Percentiles rank a stretch among this genome's conserved stretches.
These are phyloP conservation scores for Metridium senile DNA, from an alignment of 92 coral and sea anemone species.

Conservation along the genomic window DNA sequence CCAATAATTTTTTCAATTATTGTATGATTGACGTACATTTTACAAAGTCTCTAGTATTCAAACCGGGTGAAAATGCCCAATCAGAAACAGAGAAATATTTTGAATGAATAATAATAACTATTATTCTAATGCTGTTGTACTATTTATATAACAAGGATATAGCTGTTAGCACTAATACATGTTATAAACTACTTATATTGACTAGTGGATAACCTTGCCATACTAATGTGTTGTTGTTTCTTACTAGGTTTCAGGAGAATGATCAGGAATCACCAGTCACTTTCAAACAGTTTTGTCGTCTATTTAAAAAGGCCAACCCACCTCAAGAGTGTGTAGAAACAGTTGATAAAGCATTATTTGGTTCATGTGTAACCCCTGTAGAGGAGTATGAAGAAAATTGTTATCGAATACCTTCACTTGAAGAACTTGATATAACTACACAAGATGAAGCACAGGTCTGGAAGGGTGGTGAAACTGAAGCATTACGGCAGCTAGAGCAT, in stretches of 20 bases:
- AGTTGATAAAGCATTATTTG: conserved; percentile 60
- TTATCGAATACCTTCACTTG: conserved; percentile 66
- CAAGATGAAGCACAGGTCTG: conserved; percentile 47
- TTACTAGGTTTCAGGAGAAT: conserved; percentile 25
- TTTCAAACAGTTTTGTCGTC: conserved; percentile 64
- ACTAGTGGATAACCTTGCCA: no score
- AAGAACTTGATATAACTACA: conserved; percentile 42
- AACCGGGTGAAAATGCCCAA: no score
- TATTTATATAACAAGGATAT: no score
- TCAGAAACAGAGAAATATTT: no score
- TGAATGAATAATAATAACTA: no score
- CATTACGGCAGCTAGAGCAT: conserved; percentile 46
- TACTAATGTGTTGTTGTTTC: not conserved
- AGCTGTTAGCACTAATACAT: no score
- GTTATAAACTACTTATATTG: no score
- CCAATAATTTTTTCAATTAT: no score
- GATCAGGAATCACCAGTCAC: conserved; percentile 64
- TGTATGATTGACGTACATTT: no score
- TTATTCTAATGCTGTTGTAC: no score
- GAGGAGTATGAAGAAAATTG: conserved; percentile 53
- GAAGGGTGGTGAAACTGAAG: conserved; percentile 89
- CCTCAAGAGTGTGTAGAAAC: conserved; percentile 71
- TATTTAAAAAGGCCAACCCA: conserved; percentile 45
- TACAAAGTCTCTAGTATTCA: no score
- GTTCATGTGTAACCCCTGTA: conserved; percentile 70